Evolutionary conservation across 1,140 invertebrate genomes (phyloP).

Genomic region (Himalopsyche phryganea): DNA sequence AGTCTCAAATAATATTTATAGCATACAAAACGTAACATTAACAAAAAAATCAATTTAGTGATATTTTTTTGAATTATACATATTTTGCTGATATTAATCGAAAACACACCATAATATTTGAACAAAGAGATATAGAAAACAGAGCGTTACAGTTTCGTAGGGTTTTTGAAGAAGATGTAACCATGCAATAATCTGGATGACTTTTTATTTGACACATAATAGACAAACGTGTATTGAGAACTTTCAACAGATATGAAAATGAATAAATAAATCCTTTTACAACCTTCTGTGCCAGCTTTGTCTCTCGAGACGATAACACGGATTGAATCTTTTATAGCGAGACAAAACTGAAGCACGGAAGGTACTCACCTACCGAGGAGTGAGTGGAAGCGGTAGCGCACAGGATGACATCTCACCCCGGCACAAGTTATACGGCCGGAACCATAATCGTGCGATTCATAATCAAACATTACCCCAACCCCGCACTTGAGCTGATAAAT

Average conservation of each 20-base stretch:
- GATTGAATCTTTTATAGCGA: slow-evolving; percentile 1
- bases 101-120: too few species aligned
- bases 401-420: background rate
- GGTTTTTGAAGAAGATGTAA: too few species aligned
- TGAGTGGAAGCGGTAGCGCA: background rate
- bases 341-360: slow-evolving; percentile 31
- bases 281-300: slow-evolving; percentile 31
- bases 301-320: slow-evolving; percentile 6
- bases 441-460: slow-evolving; percentile 22
- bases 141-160: too few species aligned
- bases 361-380: slow-evolving; percentile 32
- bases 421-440: slow-evolving; percentile 6
- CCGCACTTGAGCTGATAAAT: slow-evolving; percentile 23
- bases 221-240: background rate
- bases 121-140: too few species aligned
- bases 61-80: too few species aligned
- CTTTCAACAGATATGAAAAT: background rate
- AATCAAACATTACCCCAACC: slow-evolving; percentile 30
- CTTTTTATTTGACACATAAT: background rate
- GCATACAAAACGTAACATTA: too few species aligned
- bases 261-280: slow-evolving; percentile 5
- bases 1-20: too few species aligned
- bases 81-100: too few species aligned
- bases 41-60: too few species aligned
- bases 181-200: too few species aligned